A percentile compares a stretch with the other conserved stretches of the same genome.
Conservation (phyloP, 2,888 invertebrate species). For the Halictus ligatus region DNA sequence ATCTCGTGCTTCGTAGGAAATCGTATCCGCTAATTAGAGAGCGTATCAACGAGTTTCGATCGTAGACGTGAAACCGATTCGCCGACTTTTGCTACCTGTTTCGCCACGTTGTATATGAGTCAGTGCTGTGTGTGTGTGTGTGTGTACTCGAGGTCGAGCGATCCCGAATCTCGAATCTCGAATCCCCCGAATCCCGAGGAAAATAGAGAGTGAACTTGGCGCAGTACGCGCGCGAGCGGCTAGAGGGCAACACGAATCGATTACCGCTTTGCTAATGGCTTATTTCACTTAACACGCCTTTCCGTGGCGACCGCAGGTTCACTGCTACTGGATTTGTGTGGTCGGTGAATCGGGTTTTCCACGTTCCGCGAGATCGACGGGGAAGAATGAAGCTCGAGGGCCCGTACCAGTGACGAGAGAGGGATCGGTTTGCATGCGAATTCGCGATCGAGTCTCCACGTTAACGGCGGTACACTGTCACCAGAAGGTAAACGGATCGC, state of each 20-base stretch:
- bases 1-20: neutral
- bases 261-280: constrained; percentile 66
- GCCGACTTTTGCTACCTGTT: neutral
- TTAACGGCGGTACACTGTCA: constrained; percentile 49
- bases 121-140: neutral
- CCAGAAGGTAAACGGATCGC: constrained; percentile 59
- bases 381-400: constrained; percentile 55
- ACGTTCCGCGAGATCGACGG: constrained; percentile 32
- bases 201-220: constrained; percentile 35
- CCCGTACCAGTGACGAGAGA: constrained; percentile 31
- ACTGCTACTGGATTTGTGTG: constrained; percentile 19
- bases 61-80: neutral
- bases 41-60: neutral
- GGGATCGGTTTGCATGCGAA: constrained; percentile 45
- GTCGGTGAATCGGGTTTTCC: constrained; percentile 22
- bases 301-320: constrained; percentile 36
- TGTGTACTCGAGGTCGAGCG: neutral
- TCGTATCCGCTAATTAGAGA: neutral
- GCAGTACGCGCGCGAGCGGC: constrained; percentile 52
- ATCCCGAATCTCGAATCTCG: neutral
- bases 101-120: constrained; percentile 14
- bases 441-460: constrained; percentile 33
- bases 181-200: neutral
- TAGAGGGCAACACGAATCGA: constrained; percentile 72
- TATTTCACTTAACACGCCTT: constrained; percentile 69